Evolutionary conservation across 2,888 invertebrate species (phyloP), one percentile per base, ranked within the genome.

Genomic region (Helobdella robusta): DNA sequence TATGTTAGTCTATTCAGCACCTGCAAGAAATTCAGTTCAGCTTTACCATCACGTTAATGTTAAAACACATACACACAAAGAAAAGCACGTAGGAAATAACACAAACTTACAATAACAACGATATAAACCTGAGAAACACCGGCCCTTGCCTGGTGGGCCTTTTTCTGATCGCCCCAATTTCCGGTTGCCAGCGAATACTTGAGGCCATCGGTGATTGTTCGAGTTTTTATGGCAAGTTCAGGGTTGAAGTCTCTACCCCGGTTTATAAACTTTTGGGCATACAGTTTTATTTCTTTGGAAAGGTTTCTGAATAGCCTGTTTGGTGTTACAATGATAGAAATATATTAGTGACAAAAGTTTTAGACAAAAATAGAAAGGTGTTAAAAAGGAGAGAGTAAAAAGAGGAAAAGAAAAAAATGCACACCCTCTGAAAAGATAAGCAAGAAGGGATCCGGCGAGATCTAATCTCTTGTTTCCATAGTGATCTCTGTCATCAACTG

Each of bases 91-190:
- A 5, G 6, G 28, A 52, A 52, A 52, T 2, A n/a, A n/a, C n/a
- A 15, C 23, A 15, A 40, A n/a, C 44, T 15, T n/a, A 40, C 11
- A 40, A 40, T 15, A 15, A 40, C 11, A 11, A 40, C 11, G 40
- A 35, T 25, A 52, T 20, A 48, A 8, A 84, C 84, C 84, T 94
- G 91, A 59, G 92, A 91, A 32, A 94, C 94, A 59, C 94, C 94
- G 73, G 93, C 93, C 81, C 94, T 84, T 28, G 92, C 95, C 82
- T 94, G 93, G 86, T 98, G 97, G 66, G 98, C 98, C 79, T 98
- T 99, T 81, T 98, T 99, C 82, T 99, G 98, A 79, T 99, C 98
- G 59, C 98, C 98, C 98, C 98, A 99, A 81, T 99, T 99, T 44
- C 98, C 98, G 36, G 98, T 99, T 72, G 98, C 98, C 73, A 99